Evolutionary conservation across 1,140 invertebrate genomes (phyloP), one percentile per base, ranked within the genome.

Genomic region (Dendroctonus valens): DNA sequence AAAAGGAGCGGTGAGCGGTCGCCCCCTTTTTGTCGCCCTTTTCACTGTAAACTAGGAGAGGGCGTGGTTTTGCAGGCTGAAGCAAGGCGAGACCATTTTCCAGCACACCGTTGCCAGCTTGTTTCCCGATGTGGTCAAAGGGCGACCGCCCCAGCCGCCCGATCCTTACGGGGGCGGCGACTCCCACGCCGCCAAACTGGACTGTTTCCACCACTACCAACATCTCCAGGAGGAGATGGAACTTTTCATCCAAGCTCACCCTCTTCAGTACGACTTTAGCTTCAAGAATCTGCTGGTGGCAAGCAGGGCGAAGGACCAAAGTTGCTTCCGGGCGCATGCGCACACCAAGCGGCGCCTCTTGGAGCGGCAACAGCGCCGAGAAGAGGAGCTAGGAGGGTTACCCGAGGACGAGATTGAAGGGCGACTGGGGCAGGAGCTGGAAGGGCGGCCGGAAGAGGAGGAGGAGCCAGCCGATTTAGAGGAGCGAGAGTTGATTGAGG

Each of bases 101-200:
- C 65, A 69, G 9, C 68, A 76, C 7, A 75, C 73, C 5, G 71
- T 78, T 8, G 74, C 75, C 0, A 76, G 74, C 68, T 50, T 77
- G 3, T 78, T 78, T 68, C 76, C 77, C 2, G 74, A 76, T 52
- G 65, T 76, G 7, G 57, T 77, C 12, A 73, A 76, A 57, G 71
- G 72, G 54, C 73, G 74, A 64, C 70, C 70, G 11, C 40, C 52
- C 7, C 72, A 68, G 7, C 73, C 72, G 9, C 66, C 69, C 4
- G 71, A 74, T 65, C 74, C 76, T 11, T 75, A 78, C 61, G 65
- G 65, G 7, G 62, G 68, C 5, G 64, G 66, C 41, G 62, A 74
- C 51, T 41, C 65, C 7, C 15, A 14, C 5, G 59, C 65, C 3
- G 52, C 67, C 7, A 67, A 72, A 50, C 41, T 68, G 44, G 40